Evolutionary conservation across 2,113 vertebrate species (phyloP).

Genomic region (Myxocyprinus asiaticus): DNA sequence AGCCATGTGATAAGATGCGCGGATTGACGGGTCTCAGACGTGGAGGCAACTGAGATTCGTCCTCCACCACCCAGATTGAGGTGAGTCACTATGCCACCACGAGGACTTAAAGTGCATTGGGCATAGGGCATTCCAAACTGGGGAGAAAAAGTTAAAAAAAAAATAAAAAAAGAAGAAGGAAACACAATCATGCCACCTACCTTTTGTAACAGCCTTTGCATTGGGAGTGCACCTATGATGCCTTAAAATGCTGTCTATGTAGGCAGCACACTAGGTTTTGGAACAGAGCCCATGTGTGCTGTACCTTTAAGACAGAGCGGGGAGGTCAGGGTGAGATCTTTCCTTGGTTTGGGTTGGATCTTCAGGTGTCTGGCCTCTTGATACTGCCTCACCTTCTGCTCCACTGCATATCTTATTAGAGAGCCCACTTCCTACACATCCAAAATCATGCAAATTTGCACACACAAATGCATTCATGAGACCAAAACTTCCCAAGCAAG

Average conservation of each 20-base stretch:
- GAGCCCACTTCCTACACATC: constrained; percentile 79
- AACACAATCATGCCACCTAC: too few species aligned
- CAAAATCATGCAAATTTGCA: constrained; percentile 29
- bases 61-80: too few species aligned
- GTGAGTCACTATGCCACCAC: too few species aligned
- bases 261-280: background rate
- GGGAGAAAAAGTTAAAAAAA: too few species aligned
- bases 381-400: constrained; percentile 82
- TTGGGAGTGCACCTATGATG: background rate
- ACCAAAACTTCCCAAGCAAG: background rate
- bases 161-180: too few species aligned
- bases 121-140: too few species aligned
- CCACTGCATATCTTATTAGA: constrained; percentile 82
- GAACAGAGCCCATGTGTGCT: background rate
- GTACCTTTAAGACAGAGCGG: constrained; percentile 86
- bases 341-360: constrained; percentile 69
- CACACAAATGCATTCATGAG: background rate
- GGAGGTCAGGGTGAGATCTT: constrained; percentile 70
- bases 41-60: too few species aligned
- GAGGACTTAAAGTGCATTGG: too few species aligned
- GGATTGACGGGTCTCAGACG: too few species aligned
- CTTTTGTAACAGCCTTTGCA: background rate
- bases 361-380: constrained; percentile 71
- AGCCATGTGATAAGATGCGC: too few species aligned
- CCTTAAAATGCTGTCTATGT: background rate